Evolutionary conservation across 2,113 vertebrate species (phyloP), one percentile per base, ranked within the genome.

Genomic region (Mormyrus lacerda): DNA sequence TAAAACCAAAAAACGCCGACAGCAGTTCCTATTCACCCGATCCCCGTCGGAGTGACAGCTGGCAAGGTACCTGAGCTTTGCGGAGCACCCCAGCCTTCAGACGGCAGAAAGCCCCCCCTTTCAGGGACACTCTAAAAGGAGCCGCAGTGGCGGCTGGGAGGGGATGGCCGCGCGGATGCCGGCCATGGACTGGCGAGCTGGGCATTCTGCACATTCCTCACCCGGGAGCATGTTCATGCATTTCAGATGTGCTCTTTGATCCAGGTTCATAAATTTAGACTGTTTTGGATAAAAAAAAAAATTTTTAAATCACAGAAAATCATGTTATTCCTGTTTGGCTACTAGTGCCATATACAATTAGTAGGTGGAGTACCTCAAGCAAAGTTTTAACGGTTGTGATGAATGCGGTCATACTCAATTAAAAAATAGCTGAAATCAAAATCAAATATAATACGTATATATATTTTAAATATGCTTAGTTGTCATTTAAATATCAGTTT

Each of bases 71-170:
- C 42, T 7, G 79, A 24, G 39, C 69, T 76, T 35, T 31, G 31
- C 79, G 9, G 79, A 24, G 42, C 79, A 47, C 2, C 39, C 79
- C 79, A 4, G 42, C 3, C 6, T 10, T 17, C 85, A 48, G 61
- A 69, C 6, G 4, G 17, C 61, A 48, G 13, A 35, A n/a, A 48
- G 61, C 58, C 89, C 89, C 89, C 51, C 89, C 89, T 39, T 86
- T 11, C 24, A 15, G 6, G 61, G 69, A 53, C 8, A 5, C 39
- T 44, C 89, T 15, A 73, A n/a, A 87, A 53, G 47, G 31, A 27
- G 84, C 61, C 89, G 89, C 89, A 9, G 65, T 87, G 89, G 58
- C 24, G 69, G 45, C 83, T 89, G 89, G 89, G 89, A 89, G 83
- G 42, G 53, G 44, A 73, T 17, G 42, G 45, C 42, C 13, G 47